Base-by-base conservation (phyloP, 2,888 invertebrate genomes). In the Protodeltote pygarga region DNA sequence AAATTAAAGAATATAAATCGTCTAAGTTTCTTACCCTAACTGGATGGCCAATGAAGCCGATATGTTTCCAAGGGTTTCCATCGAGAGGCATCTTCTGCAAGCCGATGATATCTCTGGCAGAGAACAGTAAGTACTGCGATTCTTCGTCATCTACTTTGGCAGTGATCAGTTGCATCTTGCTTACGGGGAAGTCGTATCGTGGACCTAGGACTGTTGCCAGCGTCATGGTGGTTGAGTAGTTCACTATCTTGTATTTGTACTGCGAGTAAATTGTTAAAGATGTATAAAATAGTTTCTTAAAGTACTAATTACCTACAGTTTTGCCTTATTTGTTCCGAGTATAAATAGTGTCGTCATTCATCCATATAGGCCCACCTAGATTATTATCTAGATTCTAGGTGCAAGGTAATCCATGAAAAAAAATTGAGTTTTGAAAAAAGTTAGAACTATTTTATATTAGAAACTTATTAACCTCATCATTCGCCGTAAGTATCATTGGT, bases 11-110 rank as follows among this genome's bases (percentile, higher is more conserved):
- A n/a, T n/a, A n/a, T n/a, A n/a, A n/a, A n/a, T n/a, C n/a, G n/a
- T n/a, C n/a, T n/a, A n/a, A n/a, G n/a, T n/a, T n/a, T n/a, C 23
- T 2, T 74, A 95, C 95, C 85, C 94, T 93, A 35, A 80, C 74
- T 0, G 95, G 95, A 80, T 96, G 95, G 2, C 93, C 96, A 14
- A 95, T 85, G 48, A 95, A 75, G 0, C 93, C 94, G 0, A 93
- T 85, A 60, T 93, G 93, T 67, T 93, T 94, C 87, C 94, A 95
- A 3, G 96, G 96, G 79, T 96, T 96, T 0, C 96, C 96, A 74
- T 95, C 95, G 0, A 95, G 81, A 0, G 96, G 95, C 71, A 95
- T 73, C 52, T 94, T 92, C 75, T 95, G 94, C 11, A 96, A 77
- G 0, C 96, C 96, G 4, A 96, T 92, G 61, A 94, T 92, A 64